Percentiles rank a stretch among this genome's conserved stretches.
Evolutionary conservation across 2,888 invertebrate genomes (phyloP).

Genomic region (Carterocephalus palaemon): DNA sequence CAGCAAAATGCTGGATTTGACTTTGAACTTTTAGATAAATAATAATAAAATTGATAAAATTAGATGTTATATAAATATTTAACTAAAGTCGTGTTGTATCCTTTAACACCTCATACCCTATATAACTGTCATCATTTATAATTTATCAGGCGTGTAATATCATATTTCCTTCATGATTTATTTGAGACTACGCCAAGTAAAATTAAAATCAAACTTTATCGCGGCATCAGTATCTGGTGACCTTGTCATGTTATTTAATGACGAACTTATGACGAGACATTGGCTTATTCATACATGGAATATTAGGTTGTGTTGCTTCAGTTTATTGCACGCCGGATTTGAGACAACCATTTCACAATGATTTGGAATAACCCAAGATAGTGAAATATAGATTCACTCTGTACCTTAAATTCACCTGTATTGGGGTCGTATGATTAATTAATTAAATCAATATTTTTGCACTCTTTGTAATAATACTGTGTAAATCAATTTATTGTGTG

Average conservation of each 20-base stretch:
- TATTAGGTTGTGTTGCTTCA: constrained; percentile 8
- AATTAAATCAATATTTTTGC: too few species aligned
- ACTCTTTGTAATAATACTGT: too few species aligned
- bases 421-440: too few species aligned
- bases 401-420: constrained; percentile 18
- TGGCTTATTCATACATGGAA: constrained; percentile 15
- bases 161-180: constrained; percentile 20
- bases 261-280: constrained; percentile 12
- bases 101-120: too few species aligned
- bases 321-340: constrained; percentile 10
- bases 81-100: too few species aligned
- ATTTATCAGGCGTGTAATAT: constrained; percentile 13
- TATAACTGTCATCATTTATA: too few species aligned
- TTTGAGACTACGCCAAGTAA: constrained; percentile 40
- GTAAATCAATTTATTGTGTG: too few species aligned
- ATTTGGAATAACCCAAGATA: constrained; percentile 2
- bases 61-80: too few species aligned
- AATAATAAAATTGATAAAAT: too few species aligned
- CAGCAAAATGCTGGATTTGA: too few species aligned
- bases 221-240: constrained; percentile 26
- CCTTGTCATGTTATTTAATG: constrained; percentile 28
- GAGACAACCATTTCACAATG: constrained; percentile 1
- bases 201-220: constrained; percentile 53
- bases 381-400: constrained; percentile 14
- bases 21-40: too few species aligned